These are phyloP conservation scores for Mechanitis mazaeus DNA, from an alignment of 2,888 invertebrate genomes.

Conservation along the genomic window DNA sequence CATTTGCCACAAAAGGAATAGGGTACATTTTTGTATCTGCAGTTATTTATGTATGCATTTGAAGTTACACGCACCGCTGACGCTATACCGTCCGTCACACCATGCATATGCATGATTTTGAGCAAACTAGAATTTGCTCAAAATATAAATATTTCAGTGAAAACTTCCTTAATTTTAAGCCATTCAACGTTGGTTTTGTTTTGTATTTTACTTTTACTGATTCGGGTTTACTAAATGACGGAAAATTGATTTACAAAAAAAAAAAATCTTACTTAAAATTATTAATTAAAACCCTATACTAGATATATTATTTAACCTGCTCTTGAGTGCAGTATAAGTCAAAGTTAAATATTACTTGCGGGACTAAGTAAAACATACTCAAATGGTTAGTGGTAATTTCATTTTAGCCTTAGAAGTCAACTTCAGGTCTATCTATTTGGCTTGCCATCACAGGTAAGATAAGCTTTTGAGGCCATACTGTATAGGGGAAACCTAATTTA, in stretches of 20 bases:
- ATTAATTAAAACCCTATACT: too few relatives aligned
- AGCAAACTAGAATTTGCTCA: constrained; percentile 45
- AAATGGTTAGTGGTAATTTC: background rate
- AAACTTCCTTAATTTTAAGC: too few relatives aligned
- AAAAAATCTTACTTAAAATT: too few relatives aligned
- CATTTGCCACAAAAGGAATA: too few relatives aligned
- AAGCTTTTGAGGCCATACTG: background rate
- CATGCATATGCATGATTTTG: constrained; percentile 69
- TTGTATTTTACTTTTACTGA: too few relatives aligned
- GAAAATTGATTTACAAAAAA: too few relatives aligned
- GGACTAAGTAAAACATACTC: background rate
- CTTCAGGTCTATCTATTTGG: constrained; percentile 3
- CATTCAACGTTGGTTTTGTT: too few relatives aligned
- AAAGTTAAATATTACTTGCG: background rate
- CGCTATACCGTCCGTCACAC: constrained; percentile 48
- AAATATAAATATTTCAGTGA: background rate
- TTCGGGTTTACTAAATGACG: too few relatives aligned
- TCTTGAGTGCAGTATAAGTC: background rate
- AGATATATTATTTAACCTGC: background rate
- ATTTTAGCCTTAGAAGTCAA: constrained; percentile 4
- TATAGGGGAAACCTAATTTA: background rate
- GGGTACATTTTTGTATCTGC: constrained; percentile 1
- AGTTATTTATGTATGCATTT: constrained; percentile 55
- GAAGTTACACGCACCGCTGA: constrained; percentile 60
- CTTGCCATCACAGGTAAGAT: constrained; percentile 3